Conservation (phyloP, 2,113 vertebrate species). For the Pontoporia blainvillei region DNA sequence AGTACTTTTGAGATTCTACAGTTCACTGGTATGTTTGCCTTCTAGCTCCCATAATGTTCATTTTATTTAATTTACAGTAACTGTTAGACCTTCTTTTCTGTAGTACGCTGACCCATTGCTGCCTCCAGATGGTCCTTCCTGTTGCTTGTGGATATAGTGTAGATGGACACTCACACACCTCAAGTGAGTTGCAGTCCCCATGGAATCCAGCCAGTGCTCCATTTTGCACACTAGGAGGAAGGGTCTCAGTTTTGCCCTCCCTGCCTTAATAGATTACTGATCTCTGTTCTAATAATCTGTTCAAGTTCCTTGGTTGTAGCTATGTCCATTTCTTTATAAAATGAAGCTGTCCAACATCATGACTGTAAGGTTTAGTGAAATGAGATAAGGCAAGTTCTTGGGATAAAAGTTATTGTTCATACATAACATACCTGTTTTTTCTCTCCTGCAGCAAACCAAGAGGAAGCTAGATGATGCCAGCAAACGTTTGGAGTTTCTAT, state of each 20-base stretch:
- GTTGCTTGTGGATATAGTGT: background rate
- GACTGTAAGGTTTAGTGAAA: background rate
- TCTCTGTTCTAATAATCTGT: background rate
- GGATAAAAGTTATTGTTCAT: background rate
- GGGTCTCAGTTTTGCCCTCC: background rate
- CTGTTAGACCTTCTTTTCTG: background rate
- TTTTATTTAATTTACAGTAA: background rate
- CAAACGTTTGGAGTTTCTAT: conserved; percentile 94
- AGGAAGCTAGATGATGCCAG: conserved; percentile 97
- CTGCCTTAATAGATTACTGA: background rate
- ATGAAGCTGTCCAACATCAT: background rate
- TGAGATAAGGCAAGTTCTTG: background rate
- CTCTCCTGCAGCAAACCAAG: conserved; percentile 92
- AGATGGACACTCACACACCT: too few species aligned
- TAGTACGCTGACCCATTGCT: background rate
- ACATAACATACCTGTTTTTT: background rate
- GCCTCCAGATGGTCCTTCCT: background rate
- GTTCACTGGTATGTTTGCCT: background rate
- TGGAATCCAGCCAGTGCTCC: background rate
- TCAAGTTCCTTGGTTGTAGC: background rate
- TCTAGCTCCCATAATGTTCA: background rate
- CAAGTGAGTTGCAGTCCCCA: background rate
- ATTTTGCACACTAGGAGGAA: background rate
- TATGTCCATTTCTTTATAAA: background rate
- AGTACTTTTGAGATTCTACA: background rate